Percentiles rank a stretch among this genome's conserved stretches.
These are phyloP conservation scores for Hypotaenidia philippensis DNA, from an alignment of 2,797 vertebrate species.

Conservation along the genomic window DNA sequence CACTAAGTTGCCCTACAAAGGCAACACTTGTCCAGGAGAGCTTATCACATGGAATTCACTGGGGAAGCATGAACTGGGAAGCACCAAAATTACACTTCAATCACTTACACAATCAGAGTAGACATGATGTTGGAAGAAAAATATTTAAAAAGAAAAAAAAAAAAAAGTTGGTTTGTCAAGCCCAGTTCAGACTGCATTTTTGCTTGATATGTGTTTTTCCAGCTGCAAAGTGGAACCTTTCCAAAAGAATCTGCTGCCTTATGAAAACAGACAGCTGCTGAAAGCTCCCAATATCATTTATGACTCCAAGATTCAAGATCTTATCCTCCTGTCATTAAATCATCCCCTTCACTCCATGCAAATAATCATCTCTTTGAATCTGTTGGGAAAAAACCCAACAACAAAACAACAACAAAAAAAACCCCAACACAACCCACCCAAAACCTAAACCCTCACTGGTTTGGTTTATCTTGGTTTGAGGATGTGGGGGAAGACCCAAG, in stretches of 20 bases:
- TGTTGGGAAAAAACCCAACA: neutral
- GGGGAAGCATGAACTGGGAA: neutral
- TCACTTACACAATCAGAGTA: neutral
- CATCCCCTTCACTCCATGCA: neutral
- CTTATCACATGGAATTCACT: neutral
- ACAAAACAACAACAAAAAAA: neutral
- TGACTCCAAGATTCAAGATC: neutral
- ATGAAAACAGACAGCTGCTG: neutral
- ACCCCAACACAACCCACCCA: no score
- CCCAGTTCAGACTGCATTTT: neutral
- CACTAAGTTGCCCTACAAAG: neutral
- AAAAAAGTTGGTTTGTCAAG: neutral
- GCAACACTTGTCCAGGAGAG: neutral
- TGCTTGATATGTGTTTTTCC: neutral
- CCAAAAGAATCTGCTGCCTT: neutral
- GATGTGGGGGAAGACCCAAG: neutral
- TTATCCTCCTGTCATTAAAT: neutral
- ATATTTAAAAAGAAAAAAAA: neutral
- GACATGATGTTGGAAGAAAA: neutral
- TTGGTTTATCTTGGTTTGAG: neutral
- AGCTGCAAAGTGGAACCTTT: neutral
- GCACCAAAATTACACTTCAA: neutral
- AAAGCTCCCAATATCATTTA: neutral
- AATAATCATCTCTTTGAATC: constrained; percentile 8
- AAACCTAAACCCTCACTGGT: neutral